Evolutionary conservation across 2,888 invertebrate species (phyloP).

Genomic region (Cabera pusaria): DNA sequence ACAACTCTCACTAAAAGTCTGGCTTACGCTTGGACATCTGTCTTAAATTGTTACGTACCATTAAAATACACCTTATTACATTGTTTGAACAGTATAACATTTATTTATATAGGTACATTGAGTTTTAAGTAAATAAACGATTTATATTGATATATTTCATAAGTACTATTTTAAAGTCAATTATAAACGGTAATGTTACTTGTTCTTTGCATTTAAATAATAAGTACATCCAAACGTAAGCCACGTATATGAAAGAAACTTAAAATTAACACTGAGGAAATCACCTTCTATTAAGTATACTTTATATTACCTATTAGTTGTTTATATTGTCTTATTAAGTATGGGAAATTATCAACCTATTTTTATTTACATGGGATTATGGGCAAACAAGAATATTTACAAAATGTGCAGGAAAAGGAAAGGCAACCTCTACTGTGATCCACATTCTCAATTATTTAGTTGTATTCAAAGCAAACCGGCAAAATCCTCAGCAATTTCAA

Average conservation of each 20-base stretch:
- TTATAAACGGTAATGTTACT: no score
- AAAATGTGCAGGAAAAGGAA: background rate
- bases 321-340: no score
- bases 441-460: slow-evolving; percentile 1
- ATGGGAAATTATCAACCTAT: slow-evolving; percentile 10
- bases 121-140: no score
- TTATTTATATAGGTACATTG: no score
- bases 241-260: slow-evolving; percentile 24
- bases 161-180: no score
- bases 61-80: no score
- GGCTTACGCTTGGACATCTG: slow-evolving; percentile 27
- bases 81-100: no score
- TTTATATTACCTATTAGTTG: slow-evolving; percentile 2
- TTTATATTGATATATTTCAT: no score
- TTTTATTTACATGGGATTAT: slow-evolving; percentile 29
- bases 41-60: no score
- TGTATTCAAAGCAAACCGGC: slow-evolving; percentile 15
- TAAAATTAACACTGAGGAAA: slow-evolving; percentile 34
- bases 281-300: slow-evolving; percentile 19
- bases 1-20: slow-evolving; percentile 10
- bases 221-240: slow-evolving; percentile 26
- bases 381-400: slow-evolving; percentile 18
- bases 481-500: slow-evolving; percentile 43
- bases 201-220: no score
- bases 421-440: slow-evolving; percentile 1